Evolutionary conservation across 2,888 invertebrate genomes (phyloP).

Genomic region (Neria commutata): DNA sequence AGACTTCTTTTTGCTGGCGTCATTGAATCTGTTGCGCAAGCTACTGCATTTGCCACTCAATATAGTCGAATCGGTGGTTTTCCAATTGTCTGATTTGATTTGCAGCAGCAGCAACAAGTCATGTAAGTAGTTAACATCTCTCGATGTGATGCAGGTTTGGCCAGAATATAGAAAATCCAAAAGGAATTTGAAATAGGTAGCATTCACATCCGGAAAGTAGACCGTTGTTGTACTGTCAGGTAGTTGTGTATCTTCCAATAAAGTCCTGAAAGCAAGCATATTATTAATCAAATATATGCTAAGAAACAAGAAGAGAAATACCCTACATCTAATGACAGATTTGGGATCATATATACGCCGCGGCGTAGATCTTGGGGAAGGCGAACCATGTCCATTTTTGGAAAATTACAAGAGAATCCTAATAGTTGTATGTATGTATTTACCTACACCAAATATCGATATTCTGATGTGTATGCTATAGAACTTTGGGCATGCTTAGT

Average conservation of each 20-base stretch:
- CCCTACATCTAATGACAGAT: no score
- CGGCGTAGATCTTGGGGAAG: no score
- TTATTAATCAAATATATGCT: neutral
- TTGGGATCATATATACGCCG: no score
- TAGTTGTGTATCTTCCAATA: slow-evolving; percentile 74
- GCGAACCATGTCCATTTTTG: no score
- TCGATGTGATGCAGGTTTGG: slow-evolving; percentile 68
- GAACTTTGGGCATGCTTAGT: no score
- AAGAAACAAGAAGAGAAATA: no score
- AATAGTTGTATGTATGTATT: no score
- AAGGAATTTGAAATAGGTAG: slow-evolving; percentile 79
- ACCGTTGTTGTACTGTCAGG: slow-evolving; percentile 77
- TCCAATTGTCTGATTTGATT: slow-evolving; percentile 83
- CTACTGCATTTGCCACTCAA: slow-evolving; percentile 42
- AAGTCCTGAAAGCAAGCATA: slow-evolving; percentile 63
- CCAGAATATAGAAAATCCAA: slow-evolving; percentile 86
- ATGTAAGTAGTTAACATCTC: slow-evolving; percentile 81
- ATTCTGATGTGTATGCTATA: no score
- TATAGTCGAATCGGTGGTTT: slow-evolving; percentile 63
- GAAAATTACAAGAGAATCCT: no score
- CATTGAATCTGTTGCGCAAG: slow-evolving; percentile 35
- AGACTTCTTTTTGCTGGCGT: slow-evolving; percentile 19
- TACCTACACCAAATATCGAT: no score
- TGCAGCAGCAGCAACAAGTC: slow-evolving; percentile 82
- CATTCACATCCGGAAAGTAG: slow-evolving; percentile 83